Base-by-base conservation (phyloP, 2,888 invertebrate genomes). In the Torymus auratus region DNA sequence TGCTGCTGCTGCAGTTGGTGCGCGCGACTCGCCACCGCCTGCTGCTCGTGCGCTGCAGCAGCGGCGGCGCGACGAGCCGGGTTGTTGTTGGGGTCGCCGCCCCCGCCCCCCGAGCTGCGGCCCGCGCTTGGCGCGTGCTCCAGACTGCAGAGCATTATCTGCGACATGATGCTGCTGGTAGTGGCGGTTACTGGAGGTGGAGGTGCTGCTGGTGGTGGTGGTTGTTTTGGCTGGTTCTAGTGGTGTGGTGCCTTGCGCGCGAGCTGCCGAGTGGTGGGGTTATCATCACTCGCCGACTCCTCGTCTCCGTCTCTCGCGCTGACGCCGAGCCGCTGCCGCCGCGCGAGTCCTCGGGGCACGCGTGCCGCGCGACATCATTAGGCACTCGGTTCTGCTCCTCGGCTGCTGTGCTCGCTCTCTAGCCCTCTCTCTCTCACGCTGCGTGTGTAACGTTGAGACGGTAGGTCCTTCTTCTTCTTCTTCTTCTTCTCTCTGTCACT, bases 121-220 rank as follows among this genome's bases (percentile, higher is more conserved):
- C 61, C 53, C 64, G 67, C 60, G 84, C 89, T 87, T 84, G 52
- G 89, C 82, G 91, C 88, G 87, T 91, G 91, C 83, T 90, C 91
- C 78, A 91, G 93, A 92, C 94, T 93, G 91, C 94, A 95, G 84
- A 95, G 93, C 92, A 94, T 95, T 92, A 95, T 93, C 91, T 95
- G 94, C 85, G 95, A 95, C 95, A 95, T 94, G 91, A 20, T 20
- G 64, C 12, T 41, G 41, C 7, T 41, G 7, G 41, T 41, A 41
- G 41, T 41, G 7, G 20, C 20, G 20, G 20, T 20, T 2, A 20
- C 20, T 20, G 20, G 20, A 20, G 20, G 20, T 20, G 20, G 20
- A 20, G 20, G 1, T n/a, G n/a, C n/a, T n/a, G n/a, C n/a, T n/a
- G n/a, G 2, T 41, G 41, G 41, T 41, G 7, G 41, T 41, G 5